These are phyloP conservation scores for Octopus sinensis DNA, from an alignment of 1,140 invertebrate genomes.

Conservation along the genomic window DNA sequence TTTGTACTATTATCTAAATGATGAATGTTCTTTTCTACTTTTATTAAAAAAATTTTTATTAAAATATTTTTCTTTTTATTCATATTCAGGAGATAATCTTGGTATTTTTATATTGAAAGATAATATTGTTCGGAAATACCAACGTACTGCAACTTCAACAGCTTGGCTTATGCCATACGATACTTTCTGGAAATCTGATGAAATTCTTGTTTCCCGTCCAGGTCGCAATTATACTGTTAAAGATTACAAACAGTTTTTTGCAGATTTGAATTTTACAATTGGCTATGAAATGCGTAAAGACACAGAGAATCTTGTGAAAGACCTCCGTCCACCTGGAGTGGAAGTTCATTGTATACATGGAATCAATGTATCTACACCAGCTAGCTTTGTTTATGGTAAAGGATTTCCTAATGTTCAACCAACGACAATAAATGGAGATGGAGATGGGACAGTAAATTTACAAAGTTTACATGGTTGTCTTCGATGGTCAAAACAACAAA, in stretches of 20 bases:
- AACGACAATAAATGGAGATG: slow-evolving; percentile 74
- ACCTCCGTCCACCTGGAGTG: slow-evolving; percentile 80
- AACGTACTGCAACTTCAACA: slow-evolving; percentile 90
- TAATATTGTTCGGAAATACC: slow-evolving; percentile 75
- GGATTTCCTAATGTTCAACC: slow-evolving; percentile 71
- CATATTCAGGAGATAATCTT: slow-evolving; percentile 79
- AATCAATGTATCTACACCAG: slow-evolving; percentile 73
- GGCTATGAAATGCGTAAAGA: slow-evolving; percentile 93
- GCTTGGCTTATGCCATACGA: slow-evolving; percentile 88
- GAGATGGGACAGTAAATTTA: slow-evolving; percentile 93
- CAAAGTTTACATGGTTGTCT: slow-evolving; percentile 78
- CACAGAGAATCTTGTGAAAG: slow-evolving; percentile 68
- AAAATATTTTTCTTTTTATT: too few relatives aligned
- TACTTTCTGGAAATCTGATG: slow-evolving; percentile 78
- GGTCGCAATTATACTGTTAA: slow-evolving; percentile 80
- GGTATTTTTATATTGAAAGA: slow-evolving; percentile 77
- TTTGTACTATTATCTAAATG: too few relatives aligned
- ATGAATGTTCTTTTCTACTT: too few relatives aligned
- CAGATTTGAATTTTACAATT: slow-evolving; percentile 72
- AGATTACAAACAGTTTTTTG: slow-evolving; percentile 82
- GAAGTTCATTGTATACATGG: slow-evolving; percentile 89
- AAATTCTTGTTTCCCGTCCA: slow-evolving; percentile 75
- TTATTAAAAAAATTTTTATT: too few relatives aligned
- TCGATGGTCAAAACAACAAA: slow-evolving; percentile 68
- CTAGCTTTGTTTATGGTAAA: slow-evolving; percentile 33